Evolutionary conservation across 1,140 invertebrate genomes (phyloP), one percentile per base, ranked within the genome.

Genomic region (Drosophila mojavensis): DNA sequence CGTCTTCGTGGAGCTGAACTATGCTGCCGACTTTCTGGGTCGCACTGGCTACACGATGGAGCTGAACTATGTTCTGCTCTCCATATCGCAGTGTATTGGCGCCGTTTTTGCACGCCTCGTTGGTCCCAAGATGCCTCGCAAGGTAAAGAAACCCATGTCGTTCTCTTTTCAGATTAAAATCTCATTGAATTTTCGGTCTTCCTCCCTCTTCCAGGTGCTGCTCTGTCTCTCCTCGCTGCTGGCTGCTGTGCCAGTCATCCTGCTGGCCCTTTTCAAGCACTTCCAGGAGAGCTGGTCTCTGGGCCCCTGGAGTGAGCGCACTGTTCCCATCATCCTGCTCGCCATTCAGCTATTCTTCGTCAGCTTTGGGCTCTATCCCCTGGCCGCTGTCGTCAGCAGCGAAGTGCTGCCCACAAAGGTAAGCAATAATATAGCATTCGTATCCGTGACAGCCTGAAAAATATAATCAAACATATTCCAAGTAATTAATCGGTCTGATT

Each of bases 321-420:
- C 78, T 50, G 15, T 89, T n/a, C 85, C 84, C 50, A 81, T 90
- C 41, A 33, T 72, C 5, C 60, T 91, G n/a, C 51, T 91, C 1
- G 78, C 70, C 0, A 1, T 51, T 0, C 84, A 88, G 26, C 48
- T 84, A 0, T 60, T 88, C 2, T 81, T 90, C 33, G 79, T 92
- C 4, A 92, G 81, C 64, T 78, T 89, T 24, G 90, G 90, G 0
- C 54, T 92, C 0, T 79, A 83, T 50, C 84, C 90, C 1, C 43
- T 91, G 39, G 74, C 84, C 0, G 77, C 86, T 1, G 79, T 89
- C 9, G 69, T 91, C 5, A 90, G 78, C 65, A 81, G 78, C 17
- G 90, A 91, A 59, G 70, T 91, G 15, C 1, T 91, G 48, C 83
- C 86, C 2, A 71, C 82, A 13, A 91, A 91, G 86, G 90, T 91